Percentiles rank a stretch among this genome's conserved stretches.
Evolutionary conservation across 2,888 invertebrate species (phyloP).

Genomic region (Carabus problematicus): DNA sequence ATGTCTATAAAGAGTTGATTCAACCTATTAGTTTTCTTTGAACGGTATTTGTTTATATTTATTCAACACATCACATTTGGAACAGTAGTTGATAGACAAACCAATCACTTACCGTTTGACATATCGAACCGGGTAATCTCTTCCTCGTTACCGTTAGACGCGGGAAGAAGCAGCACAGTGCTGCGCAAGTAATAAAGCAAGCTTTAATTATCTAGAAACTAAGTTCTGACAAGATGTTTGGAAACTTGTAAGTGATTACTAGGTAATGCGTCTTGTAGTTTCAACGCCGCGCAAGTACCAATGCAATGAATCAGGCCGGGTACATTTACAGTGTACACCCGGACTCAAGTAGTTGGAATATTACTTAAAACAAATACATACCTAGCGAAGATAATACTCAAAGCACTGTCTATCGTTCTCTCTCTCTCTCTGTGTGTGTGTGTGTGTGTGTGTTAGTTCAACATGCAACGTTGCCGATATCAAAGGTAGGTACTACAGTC

Average conservation of each 20-base stretch:
- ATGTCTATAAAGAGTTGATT: too few species aligned
- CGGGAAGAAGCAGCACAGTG: neutral
- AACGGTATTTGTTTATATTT: too few species aligned
- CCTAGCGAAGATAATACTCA: too few species aligned
- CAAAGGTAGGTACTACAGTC: neutral
- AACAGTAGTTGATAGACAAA: too few species aligned
- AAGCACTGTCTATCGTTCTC: too few species aligned
- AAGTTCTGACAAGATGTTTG: constrained; percentile 42
- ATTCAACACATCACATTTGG: too few species aligned
- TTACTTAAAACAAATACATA: too few species aligned
- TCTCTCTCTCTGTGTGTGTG: too few species aligned
- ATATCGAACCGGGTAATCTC: too few species aligned
- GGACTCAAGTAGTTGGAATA: neutral
- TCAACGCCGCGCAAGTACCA: constrained; percentile 14
- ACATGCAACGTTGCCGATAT: neutral
- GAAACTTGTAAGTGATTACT: constrained; percentile 41
- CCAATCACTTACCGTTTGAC: too few species aligned
- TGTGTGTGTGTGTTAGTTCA: neutral
- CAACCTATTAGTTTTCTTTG: too few species aligned
- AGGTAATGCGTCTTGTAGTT: constrained; percentile 42
- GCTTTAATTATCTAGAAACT: constrained; percentile 42
- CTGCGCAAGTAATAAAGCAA: constrained; percentile 28
- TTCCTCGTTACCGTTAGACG: too few species aligned
- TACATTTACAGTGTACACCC: neutral
- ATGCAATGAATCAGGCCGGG: constrained; percentile 7